Base-by-base conservation (phyloP, 2,113 vertebrate genomes). In the Paramisgurnus dabryanus region DNA sequence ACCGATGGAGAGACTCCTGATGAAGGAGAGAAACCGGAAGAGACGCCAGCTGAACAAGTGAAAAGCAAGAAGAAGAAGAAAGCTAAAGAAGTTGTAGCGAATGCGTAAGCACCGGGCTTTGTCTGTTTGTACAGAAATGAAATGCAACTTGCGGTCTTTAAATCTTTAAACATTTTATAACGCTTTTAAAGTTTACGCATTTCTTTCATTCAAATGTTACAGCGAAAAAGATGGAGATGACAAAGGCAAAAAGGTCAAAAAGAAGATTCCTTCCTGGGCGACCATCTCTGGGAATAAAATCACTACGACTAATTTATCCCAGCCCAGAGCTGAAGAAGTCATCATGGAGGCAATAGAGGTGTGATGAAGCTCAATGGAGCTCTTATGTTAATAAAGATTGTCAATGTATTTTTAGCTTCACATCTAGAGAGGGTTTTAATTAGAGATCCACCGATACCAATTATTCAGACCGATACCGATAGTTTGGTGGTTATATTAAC, bases 251-350 rank as follows among this genome's bases (percentile, higher is more conserved):
- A 99, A 98, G 85, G 93, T 98, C 90, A 99, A 96, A 84, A 93
- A 95, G 91, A 97, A 95, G 40, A 98, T 99, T 87, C 98, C 98
- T 41, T 93, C 95, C 0, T 99, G 98, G 98, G 98, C 97, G 6
- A 97, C 95, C 2, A 91, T 99, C 78, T 91, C 95, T 15, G 91
- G 93, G 80, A 95, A 91, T 90, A 97, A 96, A 90, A 93, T 96
- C 11, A 93, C 94, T 15, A 92, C 94, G 1, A 93, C 96, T 5
- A 92, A 95, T 80, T 93, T 95, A 63, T 95, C 93, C n/a, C 95
- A 96, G 58, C 93, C 96, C 86, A 98, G 95, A 90, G 93, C 98
- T 93, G 96, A 99, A 83, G 94, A 95, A 6, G 95, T 99, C 85
- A 89, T 99, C 71, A 93, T 96, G 0, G 98, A 99, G 88, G 97